Base-by-base conservation (phyloP, 2,888 invertebrate genomes). In the Clepsis dumicolana region DNA sequence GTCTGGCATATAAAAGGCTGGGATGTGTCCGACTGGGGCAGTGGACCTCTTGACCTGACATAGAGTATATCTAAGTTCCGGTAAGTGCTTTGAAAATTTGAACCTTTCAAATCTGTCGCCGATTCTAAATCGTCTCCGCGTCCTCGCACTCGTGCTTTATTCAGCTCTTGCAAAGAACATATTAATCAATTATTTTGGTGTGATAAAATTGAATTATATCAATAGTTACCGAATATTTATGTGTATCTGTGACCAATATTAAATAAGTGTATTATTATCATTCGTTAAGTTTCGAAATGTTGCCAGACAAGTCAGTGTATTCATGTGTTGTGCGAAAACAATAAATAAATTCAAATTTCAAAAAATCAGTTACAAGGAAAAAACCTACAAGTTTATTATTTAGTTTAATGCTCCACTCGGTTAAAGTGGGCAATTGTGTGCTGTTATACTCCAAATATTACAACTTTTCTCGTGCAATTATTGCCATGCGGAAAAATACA, bases 1-100 rank as follows among this genome's bases (percentile, higher is more conserved):
- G 41, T 71, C 62, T 63, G 50, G 77, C 83, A 85, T 87, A 87
- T 79, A 88, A 81, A 80, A 77, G 77, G 76, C 72, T 69, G 64
- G 60, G 71, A 53, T 38, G 60, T 57, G 21, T 64, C 27, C 65
- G 32, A 64, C 48, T 52, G 70, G 53, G 71, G 64, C 74, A 77
- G 76, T 77, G 52, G 38, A 65, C 64, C 71, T 71, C 53, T 44
- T 61, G 63, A 59, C 56, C 10, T 52, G 61, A 50, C 52, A 44
- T 44, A 32, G 57, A 63, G 21, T 16, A 53, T 5, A 48, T 29
- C 35, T 16, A 7, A 29, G 2, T 24, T 8, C 35, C 38, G 50
- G 62, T 68, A 38, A 57, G 62, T 50, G 24, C 3, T 50, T 38
- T 27, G 4, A 59, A 27, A 25, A 27, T n/a, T 50, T 16, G 14